Conservation (phyloP, 2,888 invertebrate genomes). For the Orthosia cruda region DNA sequence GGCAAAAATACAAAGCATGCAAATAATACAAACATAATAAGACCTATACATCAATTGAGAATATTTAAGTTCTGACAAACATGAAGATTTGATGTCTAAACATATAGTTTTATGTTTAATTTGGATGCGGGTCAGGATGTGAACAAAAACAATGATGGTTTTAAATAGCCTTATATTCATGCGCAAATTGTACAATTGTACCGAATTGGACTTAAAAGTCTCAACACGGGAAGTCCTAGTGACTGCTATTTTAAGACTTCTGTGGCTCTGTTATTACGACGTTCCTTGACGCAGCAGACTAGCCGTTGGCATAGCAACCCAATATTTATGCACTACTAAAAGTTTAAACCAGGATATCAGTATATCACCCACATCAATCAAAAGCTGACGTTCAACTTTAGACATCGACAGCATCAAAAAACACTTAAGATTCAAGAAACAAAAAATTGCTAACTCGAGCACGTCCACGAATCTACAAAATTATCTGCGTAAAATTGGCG, state of each 20-base stretch:
- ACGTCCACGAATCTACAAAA: conserved; percentile 20
- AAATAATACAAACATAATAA: conserved; percentile 48
- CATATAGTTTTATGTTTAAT: conserved; percentile 37
- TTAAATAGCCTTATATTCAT: not conserved
- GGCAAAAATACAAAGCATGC: conserved; percentile 47
- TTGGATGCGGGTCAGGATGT: conserved; percentile 34
- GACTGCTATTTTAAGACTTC: conserved; percentile 30
- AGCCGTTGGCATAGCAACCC: conserved; percentile 41
- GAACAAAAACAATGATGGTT: conserved; percentile 2
- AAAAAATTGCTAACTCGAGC: conserved; percentile 22
- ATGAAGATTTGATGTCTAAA: conserved; percentile 40
- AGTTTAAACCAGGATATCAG: not conserved
- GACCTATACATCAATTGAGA: conserved; percentile 53
- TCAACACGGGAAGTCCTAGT: conserved; percentile 6
- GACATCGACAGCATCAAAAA: conserved; percentile 8
- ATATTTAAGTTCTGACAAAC: conserved; percentile 53
- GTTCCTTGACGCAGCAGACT: conserved; percentile 22
- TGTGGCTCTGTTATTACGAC: conserved; percentile 40
- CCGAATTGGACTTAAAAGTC: conserved; percentile 28
- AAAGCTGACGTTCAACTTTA: not conserved
- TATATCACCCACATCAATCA: not conserved
- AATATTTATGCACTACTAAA: conserved; percentile 9
- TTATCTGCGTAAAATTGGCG: conserved; percentile 49
- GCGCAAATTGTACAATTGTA: not conserved
- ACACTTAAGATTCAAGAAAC: conserved; percentile 17